Conservation (phyloP, 2,888 invertebrate genomes). For the Lasius platythorax region DNA sequence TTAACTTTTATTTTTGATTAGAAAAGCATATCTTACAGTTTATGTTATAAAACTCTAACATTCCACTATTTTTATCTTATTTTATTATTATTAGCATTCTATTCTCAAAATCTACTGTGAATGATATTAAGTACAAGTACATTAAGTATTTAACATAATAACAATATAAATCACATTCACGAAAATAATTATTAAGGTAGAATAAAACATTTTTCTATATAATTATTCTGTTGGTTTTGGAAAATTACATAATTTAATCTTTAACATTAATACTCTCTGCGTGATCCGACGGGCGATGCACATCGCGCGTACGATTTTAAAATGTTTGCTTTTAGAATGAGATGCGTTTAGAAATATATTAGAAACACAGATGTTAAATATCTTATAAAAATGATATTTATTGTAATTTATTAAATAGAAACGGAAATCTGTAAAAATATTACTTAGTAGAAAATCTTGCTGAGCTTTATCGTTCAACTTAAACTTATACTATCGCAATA, state of each 20-base stretch:
- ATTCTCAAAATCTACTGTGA: neutral
- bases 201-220: neutral
- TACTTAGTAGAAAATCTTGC: neutral
- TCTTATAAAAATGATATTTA: neutral
- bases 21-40: neutral
- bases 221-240: neutral
- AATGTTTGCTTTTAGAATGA: neutral
- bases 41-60: neutral
- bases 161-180: neutral
- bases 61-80: neutral
- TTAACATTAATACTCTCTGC: neutral
- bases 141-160: neutral
- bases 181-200: neutral
- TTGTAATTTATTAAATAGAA: neutral
- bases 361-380: neutral
- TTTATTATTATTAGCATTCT: neutral
- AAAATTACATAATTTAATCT: neutral
- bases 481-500: neutral
- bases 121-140: neutral
- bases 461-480: neutral
- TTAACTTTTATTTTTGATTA: neutral
- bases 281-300: constrained; percentile 21
- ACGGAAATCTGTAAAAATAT: neutral
- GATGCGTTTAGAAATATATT: neutral
- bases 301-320: neutral